These are phyloP conservation scores for Monochamus alternatus DNA, from an alignment of 2,888 invertebrate genomes.

Conservation along the genomic window DNA sequence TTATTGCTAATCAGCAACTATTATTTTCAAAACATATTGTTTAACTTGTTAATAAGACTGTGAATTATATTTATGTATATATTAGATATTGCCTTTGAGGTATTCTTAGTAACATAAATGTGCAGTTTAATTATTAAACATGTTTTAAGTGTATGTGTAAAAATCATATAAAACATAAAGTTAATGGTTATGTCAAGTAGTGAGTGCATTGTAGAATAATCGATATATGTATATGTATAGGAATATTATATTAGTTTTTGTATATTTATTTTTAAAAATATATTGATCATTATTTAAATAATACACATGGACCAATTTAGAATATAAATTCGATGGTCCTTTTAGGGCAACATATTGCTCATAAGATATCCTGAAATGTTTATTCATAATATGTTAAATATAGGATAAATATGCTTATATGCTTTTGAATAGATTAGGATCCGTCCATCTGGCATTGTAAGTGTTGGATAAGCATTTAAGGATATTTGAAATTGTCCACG, in stretches of 20 bases:
- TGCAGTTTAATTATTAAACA: conserved; percentile 39
- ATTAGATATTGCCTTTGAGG: conserved; percentile 18
- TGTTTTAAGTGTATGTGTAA: conserved; percentile 49
- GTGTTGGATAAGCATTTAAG: conserved; percentile 37
- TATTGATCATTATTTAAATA: conserved; percentile 56
- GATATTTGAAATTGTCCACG: conserved; percentile 27
- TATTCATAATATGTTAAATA: conserved; percentile 46
- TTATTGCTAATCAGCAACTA: too few species aligned
- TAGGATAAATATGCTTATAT: conserved; percentile 51
- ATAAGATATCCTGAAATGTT: conserved; percentile 38
- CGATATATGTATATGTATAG: conserved; percentile 64
- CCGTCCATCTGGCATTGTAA: conserved; percentile 64
- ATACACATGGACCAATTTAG: conserved; percentile 64
- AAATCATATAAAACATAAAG: conserved; percentile 56
- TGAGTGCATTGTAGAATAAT: conserved; percentile 61
- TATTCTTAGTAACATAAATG: conserved; percentile 24
- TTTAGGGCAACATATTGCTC: conserved; percentile 48
- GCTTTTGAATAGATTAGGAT: conserved; percentile 65
- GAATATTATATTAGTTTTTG: conserved; percentile 56
- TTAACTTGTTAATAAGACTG: neutral
- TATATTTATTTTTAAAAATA: conserved; percentile 62
- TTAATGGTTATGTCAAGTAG: conserved; percentile 52
- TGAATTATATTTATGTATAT: neutral
- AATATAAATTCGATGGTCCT: conserved; percentile 52
- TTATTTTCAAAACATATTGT: neutral